These are phyloP conservation scores for Mythimna impura DNA, from an alignment of 2,888 invertebrate genomes.

Conservation along the genomic window DNA sequence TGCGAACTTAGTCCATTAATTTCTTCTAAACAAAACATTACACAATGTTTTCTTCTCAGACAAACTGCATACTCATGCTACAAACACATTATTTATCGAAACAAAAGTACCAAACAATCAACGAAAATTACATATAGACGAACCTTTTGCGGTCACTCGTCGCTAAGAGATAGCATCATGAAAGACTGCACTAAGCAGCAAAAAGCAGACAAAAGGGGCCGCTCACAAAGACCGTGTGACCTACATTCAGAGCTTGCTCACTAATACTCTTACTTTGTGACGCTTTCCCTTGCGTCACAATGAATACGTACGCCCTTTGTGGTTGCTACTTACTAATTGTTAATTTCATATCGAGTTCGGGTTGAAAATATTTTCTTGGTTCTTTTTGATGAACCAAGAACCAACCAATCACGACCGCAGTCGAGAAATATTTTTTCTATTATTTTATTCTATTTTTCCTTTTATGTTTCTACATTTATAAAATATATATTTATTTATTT, in stretches of 20 bases:
- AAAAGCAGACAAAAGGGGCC: conserved; percentile 82
- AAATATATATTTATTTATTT: no score
- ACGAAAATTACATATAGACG: conserved; percentile 66
- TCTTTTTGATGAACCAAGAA: no score
- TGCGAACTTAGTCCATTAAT: no score
- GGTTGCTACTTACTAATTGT: conserved; percentile 66
- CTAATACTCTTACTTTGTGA: conserved; percentile 83
- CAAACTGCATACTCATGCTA: neutral
- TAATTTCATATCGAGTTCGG: conserved; percentile 63
- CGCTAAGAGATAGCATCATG: conserved; percentile 74
- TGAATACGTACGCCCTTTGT: conserved; percentile 64
- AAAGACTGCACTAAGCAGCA: conserved; percentile 72
- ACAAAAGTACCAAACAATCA: conserved; percentile 60
- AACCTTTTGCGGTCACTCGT: conserved; percentile 74
- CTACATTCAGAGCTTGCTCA: conserved; percentile 76
- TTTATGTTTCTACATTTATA: no score
- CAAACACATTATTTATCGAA: neutral
- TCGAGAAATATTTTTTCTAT: no score
- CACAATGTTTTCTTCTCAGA: neutral
- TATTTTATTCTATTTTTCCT: no score
- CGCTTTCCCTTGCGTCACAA: conserved; percentile 69
- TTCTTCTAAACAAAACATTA: neutral
- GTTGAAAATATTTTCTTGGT: conserved; percentile 19
- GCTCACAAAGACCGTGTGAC: conserved; percentile 82
- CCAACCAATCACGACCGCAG: no score